Base-by-base conservation (phyloP, 2,888 invertebrate species). In the Atrina japonica region DNA sequence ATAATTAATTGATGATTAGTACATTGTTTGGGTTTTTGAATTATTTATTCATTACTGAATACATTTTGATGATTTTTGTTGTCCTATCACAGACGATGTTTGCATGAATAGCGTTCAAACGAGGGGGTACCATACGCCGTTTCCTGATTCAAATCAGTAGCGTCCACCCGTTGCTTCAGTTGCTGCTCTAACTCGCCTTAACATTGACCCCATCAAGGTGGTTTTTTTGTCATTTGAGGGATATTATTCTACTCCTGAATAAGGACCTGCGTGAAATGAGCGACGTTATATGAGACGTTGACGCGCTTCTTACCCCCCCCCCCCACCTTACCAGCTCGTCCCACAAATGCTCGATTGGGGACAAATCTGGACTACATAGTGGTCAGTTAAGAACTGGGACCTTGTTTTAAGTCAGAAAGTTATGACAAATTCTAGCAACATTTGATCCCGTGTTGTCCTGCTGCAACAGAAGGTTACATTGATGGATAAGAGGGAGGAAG, bases 181-280 rank as follows among this genome's bases (percentile, higher is more conserved):
- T 11, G 35, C 35, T 35, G 35, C 35, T 35, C 11, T 11, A 7
- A 35, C 35, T 35, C 11, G 5, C 35, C 56, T 35, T 56, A 3
- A 29, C 35, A 56, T 35, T 56, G n/a, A 56, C 40, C 56, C 56
- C 40, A 35, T 56, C 7, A 35, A 56, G 35, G 35, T 56, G 16
- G n/a, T n/a, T 56, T 40, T 56, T 30, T 56, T 40, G 56, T 35
- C 18, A 3, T 56, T 56, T 40, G 18, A 56, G 56, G 56, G 35
- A 56, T 56, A 56, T 5, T 35, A 56, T 56, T 30, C 56, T 9
- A 56, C 18, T 35, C 40, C 30, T 56, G 56, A 56, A 56, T 56
- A 35, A 30, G 21, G 56, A 30, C 30, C 55, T 30, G 55, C 21
- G 55, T 55, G 55, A 55, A 30, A 29, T 55, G 55, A 27, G 29